Base-by-base conservation (phyloP, 1,140 invertebrate species). In the Sycophaga agraensis region DNA sequence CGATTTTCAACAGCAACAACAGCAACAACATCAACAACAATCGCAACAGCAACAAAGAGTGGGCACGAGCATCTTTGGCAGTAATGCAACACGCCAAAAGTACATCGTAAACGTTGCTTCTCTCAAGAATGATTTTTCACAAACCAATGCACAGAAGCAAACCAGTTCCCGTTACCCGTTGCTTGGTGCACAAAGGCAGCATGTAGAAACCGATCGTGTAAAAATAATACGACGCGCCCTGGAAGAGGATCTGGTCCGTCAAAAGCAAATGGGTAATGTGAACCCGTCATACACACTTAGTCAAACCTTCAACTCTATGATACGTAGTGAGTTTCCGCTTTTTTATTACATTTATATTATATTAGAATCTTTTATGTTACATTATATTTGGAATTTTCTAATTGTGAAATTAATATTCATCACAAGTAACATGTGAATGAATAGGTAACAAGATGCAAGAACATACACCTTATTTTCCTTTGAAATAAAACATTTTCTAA, bases 31-130 rank as follows among this genome's bases (percentile, higher is more conserved):
- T 31, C 76, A 77, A 59, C 70, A 77, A 64, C 69, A 73, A 56
- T 68, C 73, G 65, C 69, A 82, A 24, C 76, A 81, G 31, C 80
- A 80, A 49, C 83, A 82, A 59, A 66, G 77, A 68, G 59, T 81
- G 71, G 61, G 77, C 70, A 50, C 66, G 17, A 69, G 65, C 17
- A 68, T 75, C 17, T 79, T 76, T 35, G 74, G 72, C 50, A 17
- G 21, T 1, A 63, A 57, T 17, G 17, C 46, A 75, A 72, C 62
- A 4, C 73, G 77, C 22, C 74, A 78, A 42, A 77, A 79, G 35
- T 75, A 77, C 57, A 73, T 76, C 1, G 64, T 70, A 7, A 19
- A 39, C 0, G 39, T 43, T 7, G 40, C 42, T 14, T 22, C 40
- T 0, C 21, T 39, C 4, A 51, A 63, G 14, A 45, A 50, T 16